Base-by-base conservation (phyloP, 2,797 vertebrate genomes). In the Sphenodon punctatus region DNA sequence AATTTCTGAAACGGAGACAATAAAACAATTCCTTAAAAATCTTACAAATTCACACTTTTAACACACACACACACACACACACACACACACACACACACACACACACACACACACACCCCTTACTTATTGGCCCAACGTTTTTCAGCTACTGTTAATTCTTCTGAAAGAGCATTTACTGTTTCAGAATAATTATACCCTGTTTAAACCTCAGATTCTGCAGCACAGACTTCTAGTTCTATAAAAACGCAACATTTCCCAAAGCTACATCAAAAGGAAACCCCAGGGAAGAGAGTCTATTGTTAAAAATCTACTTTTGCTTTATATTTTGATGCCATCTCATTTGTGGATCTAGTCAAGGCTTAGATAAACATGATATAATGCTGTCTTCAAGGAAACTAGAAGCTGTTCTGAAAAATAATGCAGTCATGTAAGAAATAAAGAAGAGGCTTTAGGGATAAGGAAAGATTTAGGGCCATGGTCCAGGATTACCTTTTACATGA, bases 1-100 rank as follows among this genome's bases (percentile, higher is more conserved):
- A 96, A 90, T 87, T 97, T 79, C 98, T 99, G 94, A 60, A 90
- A 86, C n/a, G 38, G 56, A 78, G 72, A 81, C 9, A 73, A 61
- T 64, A 78, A 30, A 65, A 32, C n/a, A 58, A n/a, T n/a, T n/a
- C n/a, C n/a, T n/a, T n/a, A n/a, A n/a, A n/a, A n/a, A n/a, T n/a
- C n/a, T n/a, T n/a, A n/a, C n/a, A n/a, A n/a, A n/a, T n/a, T n/a
- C n/a, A n/a, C n/a, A n/a, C n/a, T n/a, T n/a, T n/a, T n/a, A n/a
- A n/a, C n/a, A n/a, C n/a, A n/a, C n/a, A n/a, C n/a, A n/a, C n/a
- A n/a, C n/a, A n/a, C n/a, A n/a, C n/a, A n/a, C n/a, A n/a, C n/a
- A n/a, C n/a, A n/a, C n/a, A n/a, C n/a, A n/a, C n/a, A n/a, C n/a
- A n/a, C n/a, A n/a, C n/a, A n/a, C n/a, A n/a, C n/a, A n/a, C n/a